Conservation (phyloP, 2,888 invertebrate species). For the Euproctis similis region DNA sequence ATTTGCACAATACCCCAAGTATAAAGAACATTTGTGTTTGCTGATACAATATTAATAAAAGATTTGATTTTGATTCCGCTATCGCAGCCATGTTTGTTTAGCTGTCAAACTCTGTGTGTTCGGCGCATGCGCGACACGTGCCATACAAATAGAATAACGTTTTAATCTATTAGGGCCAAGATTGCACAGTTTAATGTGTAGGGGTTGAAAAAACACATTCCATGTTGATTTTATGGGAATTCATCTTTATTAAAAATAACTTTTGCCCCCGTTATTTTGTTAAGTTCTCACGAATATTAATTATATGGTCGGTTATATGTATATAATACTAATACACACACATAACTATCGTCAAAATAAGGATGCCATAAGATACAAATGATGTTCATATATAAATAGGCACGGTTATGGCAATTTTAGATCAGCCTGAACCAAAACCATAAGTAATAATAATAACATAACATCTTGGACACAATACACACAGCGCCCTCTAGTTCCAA, state of each 20-base stretch:
- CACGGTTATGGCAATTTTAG: no score
- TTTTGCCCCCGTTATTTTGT: conserved; percentile 22
- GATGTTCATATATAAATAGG: no score
- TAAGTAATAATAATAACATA: no score
- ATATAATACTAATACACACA: no score
- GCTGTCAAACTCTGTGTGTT: conserved; percentile 52
- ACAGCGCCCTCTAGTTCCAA: no score
- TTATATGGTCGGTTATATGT: no score
- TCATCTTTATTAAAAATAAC: conserved; percentile 40
- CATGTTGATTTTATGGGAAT: conserved; percentile 29
- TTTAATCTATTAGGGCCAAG: conserved; percentile 55
- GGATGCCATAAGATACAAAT: no score
- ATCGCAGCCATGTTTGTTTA: conserved; percentile 67
- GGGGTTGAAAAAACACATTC: conserved; percentile 31
- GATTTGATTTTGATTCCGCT: conserved; percentile 54
- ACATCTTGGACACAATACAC: no score
- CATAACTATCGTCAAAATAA: no score
- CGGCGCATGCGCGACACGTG: conserved; percentile 56
- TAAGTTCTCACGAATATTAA: conserved; percentile 26
- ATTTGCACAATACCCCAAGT: conserved; percentile 46
- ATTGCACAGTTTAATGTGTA: conserved; percentile 32
- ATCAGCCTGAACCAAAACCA: no score
- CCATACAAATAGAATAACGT: conserved; percentile 37
- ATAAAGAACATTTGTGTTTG: conserved; percentile 57
- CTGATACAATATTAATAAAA: conserved; percentile 64